These are phyloP conservation scores for Virgularia gustaviana DNA, from an alignment of 92 coral and sea anemone genomes.

Conservation along the genomic window DNA sequence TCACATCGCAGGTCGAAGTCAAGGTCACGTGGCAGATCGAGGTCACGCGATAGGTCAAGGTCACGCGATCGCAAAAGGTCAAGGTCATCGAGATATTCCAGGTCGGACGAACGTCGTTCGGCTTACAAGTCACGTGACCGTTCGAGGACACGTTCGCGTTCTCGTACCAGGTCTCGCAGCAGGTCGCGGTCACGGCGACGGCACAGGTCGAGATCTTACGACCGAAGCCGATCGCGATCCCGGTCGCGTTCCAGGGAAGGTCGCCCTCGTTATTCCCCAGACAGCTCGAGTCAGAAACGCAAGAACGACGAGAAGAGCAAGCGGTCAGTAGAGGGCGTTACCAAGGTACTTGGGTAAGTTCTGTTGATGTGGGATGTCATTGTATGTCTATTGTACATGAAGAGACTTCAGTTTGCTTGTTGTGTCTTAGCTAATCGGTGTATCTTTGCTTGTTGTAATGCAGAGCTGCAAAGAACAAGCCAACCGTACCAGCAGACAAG, in stretches of 20 bases:
- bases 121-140: slow-evolving; percentile 51
- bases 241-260: slow-evolving; percentile 26
- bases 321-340: not conserved
- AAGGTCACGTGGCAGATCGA: slow-evolving; percentile 43
- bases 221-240: slow-evolving; percentile 29
- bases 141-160: slow-evolving; percentile 40
- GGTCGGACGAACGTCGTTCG: slow-evolving; percentile 35
- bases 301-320: not conserved
- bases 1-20: slow-evolving; percentile 40
- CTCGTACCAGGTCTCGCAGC: slow-evolving; percentile 55
- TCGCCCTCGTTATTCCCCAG: not conserved
- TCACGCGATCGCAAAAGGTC: slow-evolving; percentile 45
- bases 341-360: not conserved
- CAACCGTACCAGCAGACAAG: slow-evolving; percentile 6
- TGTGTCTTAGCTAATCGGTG: not conserved
- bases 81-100: slow-evolving; percentile 19
- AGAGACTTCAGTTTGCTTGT: too few species aligned
- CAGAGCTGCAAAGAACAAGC: slow-evolving; percentile 8
- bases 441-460: not conserved
- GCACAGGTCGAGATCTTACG: slow-evolving; percentile 2
- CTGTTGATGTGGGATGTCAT: not conserved
- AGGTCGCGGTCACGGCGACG: slow-evolving; percentile 47
- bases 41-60: slow-evolving; percentile 56
- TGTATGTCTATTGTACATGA: not conserved
- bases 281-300: slow-evolving; percentile 12